Evolutionary conservation across 2,797 vertebrate species (phyloP).

Genomic region (Danio jaintianensis): DNA sequence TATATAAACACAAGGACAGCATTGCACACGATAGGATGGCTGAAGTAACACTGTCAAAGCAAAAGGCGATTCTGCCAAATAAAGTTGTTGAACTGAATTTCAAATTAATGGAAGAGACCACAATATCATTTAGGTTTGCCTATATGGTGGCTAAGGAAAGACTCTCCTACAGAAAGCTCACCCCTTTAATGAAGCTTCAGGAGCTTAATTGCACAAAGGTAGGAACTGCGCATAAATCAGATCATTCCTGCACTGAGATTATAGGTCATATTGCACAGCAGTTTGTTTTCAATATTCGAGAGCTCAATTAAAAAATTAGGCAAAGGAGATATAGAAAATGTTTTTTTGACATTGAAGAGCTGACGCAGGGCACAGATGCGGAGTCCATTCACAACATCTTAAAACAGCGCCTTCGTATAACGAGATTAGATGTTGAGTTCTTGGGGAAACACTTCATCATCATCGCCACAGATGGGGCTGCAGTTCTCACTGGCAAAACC

Average conservation of each 20-base stretch:
- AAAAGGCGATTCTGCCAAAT: too few species aligned
- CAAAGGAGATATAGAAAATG: not conserved
- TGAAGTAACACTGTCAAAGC: too few species aligned
- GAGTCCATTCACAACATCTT: not conserved
- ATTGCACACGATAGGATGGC: too few species aligned
- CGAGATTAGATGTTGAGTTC: not conserved
- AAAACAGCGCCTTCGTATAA: not conserved
- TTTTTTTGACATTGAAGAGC: not conserved
- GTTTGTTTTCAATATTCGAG: not conserved
- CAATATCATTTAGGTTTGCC: not conserved
- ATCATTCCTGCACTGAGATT: not conserved
- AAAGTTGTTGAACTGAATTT: too few species aligned
- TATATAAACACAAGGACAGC: too few species aligned
- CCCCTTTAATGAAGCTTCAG: not conserved
- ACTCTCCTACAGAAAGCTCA: not conserved
- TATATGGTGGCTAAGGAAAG: conserved; percentile 1
- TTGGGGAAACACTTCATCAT: not conserved
- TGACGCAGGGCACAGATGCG: not conserved
- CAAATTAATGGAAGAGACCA: not conserved
- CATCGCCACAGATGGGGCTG: too few species aligned
- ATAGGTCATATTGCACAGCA: not conserved
- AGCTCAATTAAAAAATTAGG: not conserved
- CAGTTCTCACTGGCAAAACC: too few species aligned
- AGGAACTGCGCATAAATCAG: not conserved
- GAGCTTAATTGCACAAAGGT: not conserved